Percentiles rank a stretch among this genome's conserved stretches.
Evolutionary conservation across 1,140 invertebrate genomes (phyloP).

Genomic region (Oncopodura yosiiana): DNA sequence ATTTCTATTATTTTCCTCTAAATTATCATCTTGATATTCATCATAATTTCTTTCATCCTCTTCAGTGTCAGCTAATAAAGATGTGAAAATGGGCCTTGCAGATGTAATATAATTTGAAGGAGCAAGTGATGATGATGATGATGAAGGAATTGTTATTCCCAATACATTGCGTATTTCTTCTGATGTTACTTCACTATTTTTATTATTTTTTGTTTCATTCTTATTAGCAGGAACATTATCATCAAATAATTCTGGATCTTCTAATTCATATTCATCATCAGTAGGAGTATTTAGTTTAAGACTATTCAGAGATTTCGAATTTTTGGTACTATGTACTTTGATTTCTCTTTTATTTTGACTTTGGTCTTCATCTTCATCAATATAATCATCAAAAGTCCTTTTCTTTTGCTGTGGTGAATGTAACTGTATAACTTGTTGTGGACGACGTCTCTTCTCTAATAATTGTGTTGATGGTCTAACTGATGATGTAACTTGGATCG

Average conservation of each 20-base stretch:
- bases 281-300: no score
- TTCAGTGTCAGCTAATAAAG: not conserved
- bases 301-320: not conserved
- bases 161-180: conserved; percentile 18
- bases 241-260: not conserved
- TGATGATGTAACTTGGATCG: not conserved
- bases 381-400: conserved; percentile 7
- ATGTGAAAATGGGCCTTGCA: no score
- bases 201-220: not conserved
- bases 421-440: not conserved
- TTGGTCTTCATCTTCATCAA: not conserved
- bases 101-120: not conserved
- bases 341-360: conserved; percentile 15
- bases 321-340: not conserved
- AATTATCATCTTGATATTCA: not conserved
- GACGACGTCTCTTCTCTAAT: not conserved
- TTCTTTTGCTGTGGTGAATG: not conserved
- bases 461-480: not conserved
- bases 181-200: conserved; percentile 17
- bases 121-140: not conserved
- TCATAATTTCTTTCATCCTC: not conserved
- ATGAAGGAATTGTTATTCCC: conserved; percentile 12
- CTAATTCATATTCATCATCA: conserved; percentile 4
- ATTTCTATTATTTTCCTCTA: conserved; percentile 12
- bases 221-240: not conserved